phyloP scores from a whole-genome alignment of 2,113 vertebrate species.

The Marcusenius ussheri region DNA sequence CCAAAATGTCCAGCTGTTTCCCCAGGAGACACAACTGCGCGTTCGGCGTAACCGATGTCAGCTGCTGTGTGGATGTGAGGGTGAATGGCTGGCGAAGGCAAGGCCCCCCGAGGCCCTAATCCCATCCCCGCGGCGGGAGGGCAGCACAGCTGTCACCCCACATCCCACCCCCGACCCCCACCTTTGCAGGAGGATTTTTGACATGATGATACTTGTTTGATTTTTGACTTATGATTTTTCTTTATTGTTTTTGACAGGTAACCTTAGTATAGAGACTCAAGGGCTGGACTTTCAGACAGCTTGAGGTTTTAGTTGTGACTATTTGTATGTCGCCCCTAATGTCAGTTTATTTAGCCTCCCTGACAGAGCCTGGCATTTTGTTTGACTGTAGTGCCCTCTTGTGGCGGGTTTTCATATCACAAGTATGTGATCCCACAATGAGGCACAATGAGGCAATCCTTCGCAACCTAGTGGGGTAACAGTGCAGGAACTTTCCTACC shows the following conservation, averaged over 20 bases:
- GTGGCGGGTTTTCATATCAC: conserved; percentile 1
- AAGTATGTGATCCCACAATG: not conserved
- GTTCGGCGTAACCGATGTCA: conserved; percentile 54
- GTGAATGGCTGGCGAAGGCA: conserved; percentile 12
- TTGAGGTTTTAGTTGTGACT: not conserved
- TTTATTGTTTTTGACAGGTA: not conserved
- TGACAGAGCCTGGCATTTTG: not conserved
- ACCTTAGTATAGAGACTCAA: not conserved
- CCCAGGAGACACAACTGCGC: conserved; percentile 56
- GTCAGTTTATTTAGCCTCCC: not conserved
- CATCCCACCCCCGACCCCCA: conserved; percentile 26
- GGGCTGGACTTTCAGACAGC: not conserved
- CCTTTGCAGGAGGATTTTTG: not conserved
- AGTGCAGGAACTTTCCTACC: not conserved
- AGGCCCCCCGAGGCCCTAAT: conserved; percentile 31
- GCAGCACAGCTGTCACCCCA: conserved; percentile 38
- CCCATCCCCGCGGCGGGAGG: conserved; percentile 21
- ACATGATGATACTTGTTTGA: not conserved
- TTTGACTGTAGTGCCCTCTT: not conserved
- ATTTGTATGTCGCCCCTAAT: not conserved
- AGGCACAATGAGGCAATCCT: not conserved
- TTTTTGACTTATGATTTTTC: not conserved
- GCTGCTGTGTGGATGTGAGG: conserved; percentile 46
- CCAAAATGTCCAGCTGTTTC: conserved; percentile 62
- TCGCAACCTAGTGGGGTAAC: not conserved